A percentile compares a stretch with the other conserved stretches of the same genome.
These are phyloP conservation scores for Apoda limacodes DNA, from an alignment of 2,888 invertebrate genomes.

Conservation along the genomic window DNA sequence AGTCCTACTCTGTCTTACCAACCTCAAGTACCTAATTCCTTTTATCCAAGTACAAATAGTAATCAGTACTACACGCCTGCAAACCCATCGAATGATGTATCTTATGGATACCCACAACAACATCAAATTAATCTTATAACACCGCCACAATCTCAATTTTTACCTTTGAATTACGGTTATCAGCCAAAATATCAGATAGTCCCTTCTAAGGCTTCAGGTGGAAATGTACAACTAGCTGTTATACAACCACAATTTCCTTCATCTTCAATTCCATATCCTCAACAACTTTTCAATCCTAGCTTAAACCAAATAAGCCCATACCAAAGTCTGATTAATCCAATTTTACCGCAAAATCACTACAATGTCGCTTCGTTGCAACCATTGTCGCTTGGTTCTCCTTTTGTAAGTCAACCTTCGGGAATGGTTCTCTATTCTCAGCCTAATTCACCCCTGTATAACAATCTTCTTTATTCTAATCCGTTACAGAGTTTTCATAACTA, in stretches of 20 bases:
- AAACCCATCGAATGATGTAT: constrained; percentile 28
- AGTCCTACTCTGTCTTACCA: constrained; percentile 35
- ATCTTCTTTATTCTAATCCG: constrained; percentile 40
- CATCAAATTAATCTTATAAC: constrained; percentile 35
- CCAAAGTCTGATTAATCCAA: constrained; percentile 17
- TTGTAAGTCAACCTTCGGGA: constrained; percentile 42
- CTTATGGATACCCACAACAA: constrained; percentile 24
- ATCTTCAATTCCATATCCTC: constrained; percentile 33
- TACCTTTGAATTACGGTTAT: constrained; percentile 53
- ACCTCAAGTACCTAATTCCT: constrained; percentile 43
- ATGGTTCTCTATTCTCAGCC: constrained; percentile 50
- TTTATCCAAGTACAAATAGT: constrained; percentile 46
- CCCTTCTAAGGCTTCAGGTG: constrained; percentile 39
- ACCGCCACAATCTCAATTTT: constrained; percentile 38
- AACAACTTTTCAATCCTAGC: constrained; percentile 28
- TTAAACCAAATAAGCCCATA: constrained; percentile 4
- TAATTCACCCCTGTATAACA: constrained; percentile 43
- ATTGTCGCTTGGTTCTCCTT: constrained; percentile 33
- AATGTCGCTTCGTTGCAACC: constrained; percentile 37
- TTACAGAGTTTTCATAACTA: constrained; percentile 50
- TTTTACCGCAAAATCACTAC: constrained; percentile 35
- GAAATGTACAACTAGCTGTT: constrained; percentile 46
- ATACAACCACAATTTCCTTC: constrained; percentile 35
- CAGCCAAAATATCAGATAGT: constrained; percentile 56
- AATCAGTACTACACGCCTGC: constrained; percentile 42